Conservation (phyloP, 2,888 invertebrate species). For the Metalampra italica region DNA sequence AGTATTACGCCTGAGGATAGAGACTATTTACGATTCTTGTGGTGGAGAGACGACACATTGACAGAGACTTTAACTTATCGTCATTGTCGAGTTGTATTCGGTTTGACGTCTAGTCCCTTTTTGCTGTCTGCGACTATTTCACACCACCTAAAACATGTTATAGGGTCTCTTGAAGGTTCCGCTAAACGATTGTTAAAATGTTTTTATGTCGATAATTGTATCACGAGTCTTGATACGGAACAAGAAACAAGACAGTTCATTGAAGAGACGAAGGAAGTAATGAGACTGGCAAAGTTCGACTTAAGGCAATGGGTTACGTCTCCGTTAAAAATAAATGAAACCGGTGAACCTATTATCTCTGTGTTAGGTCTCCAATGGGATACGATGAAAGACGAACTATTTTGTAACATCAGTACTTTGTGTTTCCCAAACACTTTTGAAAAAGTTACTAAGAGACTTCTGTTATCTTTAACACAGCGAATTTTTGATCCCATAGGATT, state of each 20-base stretch:
- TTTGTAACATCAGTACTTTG: not conserved
- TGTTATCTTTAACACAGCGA: not conserved
- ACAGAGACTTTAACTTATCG: conserved; percentile 1
- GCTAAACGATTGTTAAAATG: not conserved
- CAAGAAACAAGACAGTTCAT: not conserved
- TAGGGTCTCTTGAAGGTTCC: not conserved
- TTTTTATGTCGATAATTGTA: not conserved
- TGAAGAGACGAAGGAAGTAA: not conserved
- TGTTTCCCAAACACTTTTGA: not conserved
- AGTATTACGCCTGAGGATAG: conserved; percentile 2
- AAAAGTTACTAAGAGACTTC: not conserved
- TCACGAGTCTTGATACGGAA: not conserved
- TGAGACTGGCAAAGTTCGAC: not conserved
- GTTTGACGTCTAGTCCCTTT: conserved; percentile 8
- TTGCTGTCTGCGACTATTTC: not conserved
- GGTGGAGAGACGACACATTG: conserved; percentile 3
- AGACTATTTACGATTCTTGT: conserved; percentile 7
- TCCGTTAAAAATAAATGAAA: not conserved
- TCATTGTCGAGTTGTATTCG: conserved; percentile 11
- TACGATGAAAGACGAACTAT: not conserved
- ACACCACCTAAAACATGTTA: not conserved
- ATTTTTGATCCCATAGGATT: too few species aligned
- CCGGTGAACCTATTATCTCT: not conserved
- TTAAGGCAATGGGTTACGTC: not conserved
- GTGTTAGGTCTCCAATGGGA: not conserved